Base-by-base conservation (phyloP, 2,888 invertebrate species). In the Lepas anatifera region DNA sequence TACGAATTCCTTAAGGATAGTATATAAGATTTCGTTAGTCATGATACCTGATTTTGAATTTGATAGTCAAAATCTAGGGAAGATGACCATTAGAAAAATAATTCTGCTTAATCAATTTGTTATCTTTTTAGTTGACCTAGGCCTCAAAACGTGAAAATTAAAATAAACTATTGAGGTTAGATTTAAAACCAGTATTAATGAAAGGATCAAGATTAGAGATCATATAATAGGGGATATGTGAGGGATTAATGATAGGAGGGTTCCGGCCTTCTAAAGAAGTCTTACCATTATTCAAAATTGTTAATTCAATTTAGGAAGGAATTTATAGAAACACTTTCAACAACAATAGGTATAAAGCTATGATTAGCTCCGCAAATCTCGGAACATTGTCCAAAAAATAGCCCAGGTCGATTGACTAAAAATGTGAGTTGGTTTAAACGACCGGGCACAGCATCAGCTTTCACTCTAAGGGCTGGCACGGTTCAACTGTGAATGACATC, bases 301-400 rank as follows among this genome's bases (percentile, higher is more conserved):
- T 83, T 85, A 50, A 72, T 32, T 68, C 72, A 73, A 13, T 69
- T 69, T 50, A 70, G 22, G n/a, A 73, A 72, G 7, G 39, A 29
- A 2, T 69, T 41, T 29, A 69, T 46, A 37, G 70, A 68, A 18
- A 84, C 81, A 77, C 82, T 83, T 85, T 87, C 86, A 76, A 87
- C 79, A 72, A 84, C 83, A 84, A 89, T 88, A 46, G 89, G 89
- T 81, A 90, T 90, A 84, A 89, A 89, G 71, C 87, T 87, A 79
- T 90, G 89, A 78, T 90, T 89, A 69, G 86, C 85, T 0, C 89
- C 89, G 81, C 89, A 90, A 82, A 90, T 89, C 85, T 90, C 89
- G 75, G 89, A 89, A 78, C 89, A 90, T 85, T 89, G 88, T 0
- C 89, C 88, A 80, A 81, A 89, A 80, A 84, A 87, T 78, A 88